Conservation (phyloP, 2,888 invertebrate species). For the Venustoraphidia nigricollis region DNA sequence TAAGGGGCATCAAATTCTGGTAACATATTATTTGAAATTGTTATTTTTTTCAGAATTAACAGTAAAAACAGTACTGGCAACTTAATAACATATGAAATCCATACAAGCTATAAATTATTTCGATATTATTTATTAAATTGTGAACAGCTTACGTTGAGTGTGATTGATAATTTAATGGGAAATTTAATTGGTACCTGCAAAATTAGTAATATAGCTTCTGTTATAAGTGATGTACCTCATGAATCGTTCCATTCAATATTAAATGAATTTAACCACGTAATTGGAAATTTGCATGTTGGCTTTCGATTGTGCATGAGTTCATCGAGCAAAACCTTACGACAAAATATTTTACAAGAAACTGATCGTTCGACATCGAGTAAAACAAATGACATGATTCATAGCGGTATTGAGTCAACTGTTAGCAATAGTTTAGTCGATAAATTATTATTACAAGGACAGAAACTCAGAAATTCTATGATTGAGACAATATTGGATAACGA, state of each 20-base stretch:
- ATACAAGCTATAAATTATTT: slow-evolving; percentile 2
- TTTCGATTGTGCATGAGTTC: slow-evolving; percentile 2
- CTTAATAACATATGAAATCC: slow-evolving; percentile 2
- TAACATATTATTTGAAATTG: too few species aligned
- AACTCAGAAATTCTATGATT: slow-evolving; percentile 25
- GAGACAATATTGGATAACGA: slow-evolving; percentile 25
- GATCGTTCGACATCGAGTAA: neutral
- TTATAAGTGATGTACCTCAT: slow-evolving; percentile 1
- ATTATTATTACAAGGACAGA: slow-evolving; percentile 22
- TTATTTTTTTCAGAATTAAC: slow-evolving; percentile 2
- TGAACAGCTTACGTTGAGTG: slow-evolving; percentile 4
- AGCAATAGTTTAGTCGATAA: slow-evolving; percentile 16
- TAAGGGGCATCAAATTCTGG: too few species aligned
- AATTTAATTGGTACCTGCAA: slow-evolving; percentile 2
- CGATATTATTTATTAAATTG: slow-evolving; percentile 3
- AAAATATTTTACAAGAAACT: neutral
- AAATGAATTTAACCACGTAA: neutral
- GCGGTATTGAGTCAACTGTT: slow-evolving; percentile 1
- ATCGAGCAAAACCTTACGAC: neutral
- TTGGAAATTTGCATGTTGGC: neutral
- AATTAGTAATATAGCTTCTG: neutral
- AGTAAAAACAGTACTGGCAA: slow-evolving; percentile 1
- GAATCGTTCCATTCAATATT: slow-evolving; percentile 1
- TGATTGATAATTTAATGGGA: slow-evolving; percentile 2
- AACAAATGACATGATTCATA: neutral